Evolutionary conservation across 2,113 vertebrate species (phyloP).

Genomic region (Toxotes jaculatrix): DNA sequence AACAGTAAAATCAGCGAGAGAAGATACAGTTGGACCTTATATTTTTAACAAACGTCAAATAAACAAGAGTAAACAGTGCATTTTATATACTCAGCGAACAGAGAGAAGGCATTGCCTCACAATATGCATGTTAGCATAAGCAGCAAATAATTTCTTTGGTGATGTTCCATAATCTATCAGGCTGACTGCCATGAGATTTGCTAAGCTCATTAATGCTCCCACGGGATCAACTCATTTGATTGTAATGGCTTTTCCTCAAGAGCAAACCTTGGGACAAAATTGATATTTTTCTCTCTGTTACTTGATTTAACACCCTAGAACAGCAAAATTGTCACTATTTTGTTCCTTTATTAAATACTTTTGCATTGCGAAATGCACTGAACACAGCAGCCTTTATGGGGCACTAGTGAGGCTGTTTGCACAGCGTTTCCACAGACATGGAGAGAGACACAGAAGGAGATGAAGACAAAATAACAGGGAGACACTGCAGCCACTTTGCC

Average conservation of each 20-base stretch:
- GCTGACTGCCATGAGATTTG: neutral
- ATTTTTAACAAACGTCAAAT: neutral
- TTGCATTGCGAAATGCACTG: neutral
- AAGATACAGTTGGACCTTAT: neutral
- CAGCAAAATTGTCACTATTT: neutral
- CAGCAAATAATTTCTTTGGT: neutral
- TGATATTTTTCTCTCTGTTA: neutral
- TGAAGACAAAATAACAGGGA: constrained; percentile 39
- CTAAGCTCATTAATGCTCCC: no score
- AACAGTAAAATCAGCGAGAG: constrained; percentile 29
- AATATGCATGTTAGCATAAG: neutral
- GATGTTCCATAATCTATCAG: neutral
- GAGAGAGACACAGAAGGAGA: constrained; percentile 51
- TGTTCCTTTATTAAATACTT: neutral
- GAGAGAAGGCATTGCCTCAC: no score
- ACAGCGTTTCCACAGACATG: constrained; percentile 81
- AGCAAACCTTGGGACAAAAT: neutral
- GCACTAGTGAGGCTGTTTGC: constrained; percentile 58
- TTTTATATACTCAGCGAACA: neutral
- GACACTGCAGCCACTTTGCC: constrained; percentile 58
- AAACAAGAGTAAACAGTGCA: neutral
- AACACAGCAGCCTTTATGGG: neutral
- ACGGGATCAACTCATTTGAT: neutral
- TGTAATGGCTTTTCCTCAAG: neutral
- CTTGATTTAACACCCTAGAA: neutral